Base-by-base conservation (phyloP, 2,888 invertebrate species). In the Drosophila emarginata region DNA sequence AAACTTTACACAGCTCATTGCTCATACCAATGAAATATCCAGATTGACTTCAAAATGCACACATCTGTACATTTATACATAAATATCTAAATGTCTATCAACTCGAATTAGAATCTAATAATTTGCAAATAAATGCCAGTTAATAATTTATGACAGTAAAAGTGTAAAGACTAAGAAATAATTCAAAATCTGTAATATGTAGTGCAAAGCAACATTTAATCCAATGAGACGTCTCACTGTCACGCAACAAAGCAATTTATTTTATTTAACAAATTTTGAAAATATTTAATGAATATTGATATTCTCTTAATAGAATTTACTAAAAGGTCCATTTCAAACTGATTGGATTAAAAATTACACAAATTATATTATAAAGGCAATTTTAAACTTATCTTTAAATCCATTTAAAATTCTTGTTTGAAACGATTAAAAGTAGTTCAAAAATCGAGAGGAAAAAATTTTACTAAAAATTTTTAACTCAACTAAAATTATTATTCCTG, bases 1-100 rank as follows among this genome's bases (percentile, higher is more conserved):
- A 85, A 85, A 85, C 63, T 87, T 85, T 87, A 70, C 66, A 79
- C 79, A 83, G 74, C 76, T 78, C 87, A 86, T 86, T 86, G 84
- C 87, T 79, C 81, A 80, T 79, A 77, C 75, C 70, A 60, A 69
- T 68, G 69, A 67, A 61, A 12, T 40, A 51, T 45, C 40, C 66
- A 57, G 36, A 61, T 51, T 61, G 32, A 52, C 61, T 59, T 36
- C 45, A 9, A 61, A 40, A 52, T 63, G 53, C 23, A 53, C 64
- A 50, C 60, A 18, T 40, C 2, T 40, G 15, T 7, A 40, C 23
- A 40, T 40, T 9, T 45, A 4, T 45, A 9, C 4, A 4, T 45
- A 9, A 11, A 15, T 45, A 15, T 45, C 54, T 39, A 72, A 73
- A 69, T 80, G 80, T 80, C 80, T 81, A 75, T 81, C 80, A 74